A percentile compares a stretch with the other conserved stretches of the same genome.
phyloP scores from a whole-genome alignment of 2,888 invertebrate species.

The Bellardia pandia region DNA sequence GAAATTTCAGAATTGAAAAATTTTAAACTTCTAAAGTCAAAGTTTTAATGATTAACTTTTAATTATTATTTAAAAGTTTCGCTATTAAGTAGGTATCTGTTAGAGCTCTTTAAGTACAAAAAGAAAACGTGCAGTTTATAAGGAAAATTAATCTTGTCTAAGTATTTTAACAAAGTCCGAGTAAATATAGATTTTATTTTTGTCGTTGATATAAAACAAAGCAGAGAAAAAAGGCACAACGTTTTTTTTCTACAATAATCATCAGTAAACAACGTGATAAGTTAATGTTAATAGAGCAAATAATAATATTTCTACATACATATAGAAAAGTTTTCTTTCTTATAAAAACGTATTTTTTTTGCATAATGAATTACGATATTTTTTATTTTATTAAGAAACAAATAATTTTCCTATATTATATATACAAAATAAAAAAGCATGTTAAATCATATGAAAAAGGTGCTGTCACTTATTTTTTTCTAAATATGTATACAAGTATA shows the following conservation, averaged over 20 bases:
- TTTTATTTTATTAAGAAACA: background rate
- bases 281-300: slow-evolving; percentile 71
- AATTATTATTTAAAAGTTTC: too few relatives aligned
- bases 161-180: slow-evolving; percentile 51
- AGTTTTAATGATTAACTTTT: too few relatives aligned
- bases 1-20: too few relatives aligned
- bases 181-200: slow-evolving; percentile 59
- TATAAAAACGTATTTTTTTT: background rate
- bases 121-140: slow-evolving; percentile 4
- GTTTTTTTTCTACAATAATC: slow-evolving; percentile 42
- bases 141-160: slow-evolving; percentile 25
- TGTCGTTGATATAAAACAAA: slow-evolving; percentile 29
- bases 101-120: background rate
- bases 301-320: slow-evolving; percentile 16
- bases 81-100: too few relatives aligned
- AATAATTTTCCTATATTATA: background rate
- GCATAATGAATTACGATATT: slow-evolving; percentile 35
- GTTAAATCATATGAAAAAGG: background rate
- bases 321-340: background rate
- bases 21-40: too few relatives aligned
- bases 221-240: slow-evolving; percentile 13
- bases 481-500: background rate
- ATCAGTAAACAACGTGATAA: slow-evolving; percentile 71
- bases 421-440: background rate
- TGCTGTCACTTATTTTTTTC: background rate